Evolutionary conservation across 64 coral and sea anemone species (phyloP).

Genomic region (Dendronephthya gigantea): DNA sequence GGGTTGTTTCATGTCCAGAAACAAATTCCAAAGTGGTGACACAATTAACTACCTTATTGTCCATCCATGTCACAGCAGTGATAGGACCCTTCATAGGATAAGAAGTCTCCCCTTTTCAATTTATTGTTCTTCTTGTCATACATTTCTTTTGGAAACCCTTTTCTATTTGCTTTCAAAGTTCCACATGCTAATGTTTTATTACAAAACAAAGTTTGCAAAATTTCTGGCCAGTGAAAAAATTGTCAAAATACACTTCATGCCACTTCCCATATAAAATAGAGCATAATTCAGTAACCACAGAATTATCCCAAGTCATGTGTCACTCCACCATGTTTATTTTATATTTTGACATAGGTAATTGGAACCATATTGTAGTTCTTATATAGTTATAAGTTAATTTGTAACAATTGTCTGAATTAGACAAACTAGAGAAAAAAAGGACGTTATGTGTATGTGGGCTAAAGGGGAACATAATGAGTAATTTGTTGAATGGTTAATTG

Average conservation of each 20-base stretch:
- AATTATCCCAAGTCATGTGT: conserved; percentile 11
- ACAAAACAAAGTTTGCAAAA: conserved; percentile 15
- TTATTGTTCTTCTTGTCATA: not conserved
- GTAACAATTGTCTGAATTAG: too few relatives aligned
- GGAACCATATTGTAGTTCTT: too few relatives aligned
- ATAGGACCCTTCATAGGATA: not conserved
- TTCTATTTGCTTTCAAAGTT: not conserved
- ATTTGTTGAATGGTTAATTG: too few relatives aligned
- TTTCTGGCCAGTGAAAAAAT: not conserved
- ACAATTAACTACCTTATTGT: not conserved
- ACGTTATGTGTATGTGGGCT: too few relatives aligned
- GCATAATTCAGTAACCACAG: not conserved
- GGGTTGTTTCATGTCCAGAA: not conserved
- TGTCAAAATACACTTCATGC: too few relatives aligned
- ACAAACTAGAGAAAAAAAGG: too few relatives aligned
- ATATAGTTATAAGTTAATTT: too few relatives aligned
- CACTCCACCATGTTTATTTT: too few relatives aligned
- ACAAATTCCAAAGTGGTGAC: not conserved
- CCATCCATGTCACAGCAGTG: not conserved
- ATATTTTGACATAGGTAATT: too few relatives aligned
- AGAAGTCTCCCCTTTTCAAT: not conserved
- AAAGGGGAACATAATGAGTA: too few relatives aligned
- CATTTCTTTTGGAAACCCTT: conserved; percentile 10
- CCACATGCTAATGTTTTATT: conserved; percentile 3
- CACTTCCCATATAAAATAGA: conserved; percentile 3